Percentiles rank a stretch among this genome's conserved stretches.
Conservation (phyloP, 2,113 vertebrate genomes). For the Amia ocellicauda region DNA sequence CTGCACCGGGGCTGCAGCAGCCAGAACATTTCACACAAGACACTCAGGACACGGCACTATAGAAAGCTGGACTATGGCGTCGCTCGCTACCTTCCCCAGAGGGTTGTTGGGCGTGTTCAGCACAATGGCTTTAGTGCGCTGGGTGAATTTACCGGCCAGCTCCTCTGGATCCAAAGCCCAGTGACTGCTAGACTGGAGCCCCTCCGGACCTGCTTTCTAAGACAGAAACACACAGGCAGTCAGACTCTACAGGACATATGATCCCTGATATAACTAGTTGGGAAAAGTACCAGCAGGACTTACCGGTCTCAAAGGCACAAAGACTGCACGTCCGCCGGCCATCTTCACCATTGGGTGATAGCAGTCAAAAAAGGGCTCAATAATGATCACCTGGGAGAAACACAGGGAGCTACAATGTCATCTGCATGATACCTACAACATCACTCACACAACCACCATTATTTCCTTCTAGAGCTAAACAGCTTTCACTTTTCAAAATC, state of each 20-base stretch:
- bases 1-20: not conserved
- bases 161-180: slow-evolving; percentile 82
- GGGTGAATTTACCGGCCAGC: slow-evolving; percentile 79
- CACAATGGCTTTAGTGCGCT: slow-evolving; percentile 80
- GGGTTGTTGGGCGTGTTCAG: slow-evolving; percentile 96
- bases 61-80: no score
- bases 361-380: slow-evolving; percentile 94
- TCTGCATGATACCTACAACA: no score
- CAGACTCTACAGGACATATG: no score
- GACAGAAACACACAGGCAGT: not conserved
- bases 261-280: no score
- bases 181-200: slow-evolving; percentile 66
- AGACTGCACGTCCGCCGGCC: slow-evolving; percentile 81
- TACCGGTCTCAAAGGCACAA: slow-evolving; percentile 78
- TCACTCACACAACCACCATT: no score
- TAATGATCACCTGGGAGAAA: slow-evolving; percentile 81
- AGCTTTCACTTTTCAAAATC: no score
- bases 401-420: not conserved
- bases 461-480: no score
- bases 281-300: slow-evolving; percentile 42
- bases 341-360: slow-evolving; percentile 88
- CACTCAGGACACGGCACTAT: no score
- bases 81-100: slow-evolving; percentile 90
- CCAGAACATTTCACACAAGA: no score
- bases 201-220: slow-evolving; percentile 57